Evolutionary conservation across 2,888 invertebrate species (phyloP).

Genomic region (Clostera curtula): DNA sequence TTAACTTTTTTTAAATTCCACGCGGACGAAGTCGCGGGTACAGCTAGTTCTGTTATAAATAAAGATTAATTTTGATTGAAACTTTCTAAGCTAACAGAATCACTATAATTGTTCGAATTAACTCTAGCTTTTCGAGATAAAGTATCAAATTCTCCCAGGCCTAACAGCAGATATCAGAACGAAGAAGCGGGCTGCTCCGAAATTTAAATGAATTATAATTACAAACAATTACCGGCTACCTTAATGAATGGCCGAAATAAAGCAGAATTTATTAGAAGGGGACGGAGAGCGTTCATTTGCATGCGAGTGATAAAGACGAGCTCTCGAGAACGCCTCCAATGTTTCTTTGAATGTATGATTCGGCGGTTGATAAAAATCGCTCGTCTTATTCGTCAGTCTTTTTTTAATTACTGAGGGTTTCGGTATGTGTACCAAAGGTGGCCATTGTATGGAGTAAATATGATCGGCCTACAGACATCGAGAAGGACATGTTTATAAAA

Average conservation of each 20-base stretch:
- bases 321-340: constrained; percentile 61
- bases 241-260: constrained; percentile 58
- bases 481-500: constrained; percentile 32
- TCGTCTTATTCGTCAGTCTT: constrained; percentile 71
- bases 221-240: constrained; percentile 65
- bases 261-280: constrained; percentile 39
- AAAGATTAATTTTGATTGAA: constrained; percentile 11
- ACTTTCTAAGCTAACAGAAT: constrained; percentile 3
- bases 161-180: constrained; percentile 47
- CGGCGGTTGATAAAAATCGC: constrained; percentile 72
- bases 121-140: constrained; percentile 32
- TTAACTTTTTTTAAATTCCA: no score
- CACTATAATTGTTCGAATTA: constrained; percentile 11
- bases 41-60: no score
- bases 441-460: constrained; percentile 67
- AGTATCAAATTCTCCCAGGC: constrained; percentile 59
- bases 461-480: constrained; percentile 47
- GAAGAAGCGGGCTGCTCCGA: constrained; percentile 44
- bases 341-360: constrained; percentile 64
- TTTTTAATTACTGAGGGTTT: constrained; percentile 72
- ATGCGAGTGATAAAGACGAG: constrained; percentile 45
- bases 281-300: constrained; percentile 28
- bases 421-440: constrained; percentile 63
- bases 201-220: constrained; percentile 69
- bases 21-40: no score